Evolutionary conservation across 2,888 invertebrate species (phyloP).

Genomic region (Dolichopus griseipennis): DNA sequence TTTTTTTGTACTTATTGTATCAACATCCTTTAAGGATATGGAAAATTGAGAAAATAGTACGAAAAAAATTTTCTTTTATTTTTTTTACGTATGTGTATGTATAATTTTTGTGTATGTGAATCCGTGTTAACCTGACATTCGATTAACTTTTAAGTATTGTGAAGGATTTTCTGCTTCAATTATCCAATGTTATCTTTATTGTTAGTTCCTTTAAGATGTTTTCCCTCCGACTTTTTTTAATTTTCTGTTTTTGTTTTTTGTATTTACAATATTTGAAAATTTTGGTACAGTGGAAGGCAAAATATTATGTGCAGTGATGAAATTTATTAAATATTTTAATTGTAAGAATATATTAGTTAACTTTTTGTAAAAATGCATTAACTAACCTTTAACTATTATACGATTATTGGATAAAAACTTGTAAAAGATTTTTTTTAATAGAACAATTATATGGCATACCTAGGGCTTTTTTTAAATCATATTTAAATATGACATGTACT

Average conservation of each 20-base stretch:
- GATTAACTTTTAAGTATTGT: conserved; percentile 6
- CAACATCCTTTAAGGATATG: background rate
- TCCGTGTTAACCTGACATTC: conserved; percentile 2
- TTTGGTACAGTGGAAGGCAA: no score
- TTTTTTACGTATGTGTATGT: background rate
- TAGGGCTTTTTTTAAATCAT: no score
- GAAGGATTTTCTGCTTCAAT: conserved; percentile 6
- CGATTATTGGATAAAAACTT: no score
- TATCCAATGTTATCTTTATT: conserved; percentile 1
- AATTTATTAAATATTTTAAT: no score
- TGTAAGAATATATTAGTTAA: no score
- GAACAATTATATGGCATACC: no score
- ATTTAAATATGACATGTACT: no score
- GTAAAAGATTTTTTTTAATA: no score
- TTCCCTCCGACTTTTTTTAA: background rate
- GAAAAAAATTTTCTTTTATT: background rate
- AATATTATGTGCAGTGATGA: no score
- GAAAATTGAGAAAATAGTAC: background rate
- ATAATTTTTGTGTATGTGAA: background rate
- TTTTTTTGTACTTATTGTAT: background rate
- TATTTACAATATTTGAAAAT: no score
- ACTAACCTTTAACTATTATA: no score
- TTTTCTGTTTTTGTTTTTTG: background rate
- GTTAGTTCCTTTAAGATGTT: background rate
- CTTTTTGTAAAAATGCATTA: no score